Conservation (phyloP, 2,888 invertebrate species). For the Malachius bipustulatus region DNA sequence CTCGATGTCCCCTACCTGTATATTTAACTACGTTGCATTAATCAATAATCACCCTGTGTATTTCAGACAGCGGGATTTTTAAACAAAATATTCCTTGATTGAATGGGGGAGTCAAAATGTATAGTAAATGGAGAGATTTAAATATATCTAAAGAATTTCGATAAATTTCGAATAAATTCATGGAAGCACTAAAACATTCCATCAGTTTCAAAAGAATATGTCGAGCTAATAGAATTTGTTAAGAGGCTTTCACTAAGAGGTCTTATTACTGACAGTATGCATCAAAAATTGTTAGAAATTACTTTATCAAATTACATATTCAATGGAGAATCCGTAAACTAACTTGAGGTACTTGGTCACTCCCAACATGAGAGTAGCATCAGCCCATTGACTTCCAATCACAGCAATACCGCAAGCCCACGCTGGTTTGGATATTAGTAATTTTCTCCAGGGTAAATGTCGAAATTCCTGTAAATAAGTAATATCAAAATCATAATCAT, state of each 20-base stretch:
- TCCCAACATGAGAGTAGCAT: conserved; percentile 45
- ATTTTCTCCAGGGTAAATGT: conserved; percentile 41
- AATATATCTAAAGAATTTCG: too few relatives aligned
- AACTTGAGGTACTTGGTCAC: conserved; percentile 47
- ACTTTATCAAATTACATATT: conserved; percentile 35
- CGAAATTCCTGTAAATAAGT: conserved; percentile 38
- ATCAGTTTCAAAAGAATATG: too few relatives aligned
- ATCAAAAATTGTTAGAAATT: conserved; percentile 2
- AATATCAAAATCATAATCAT: not conserved
- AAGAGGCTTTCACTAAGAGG: not conserved
- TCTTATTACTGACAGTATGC: not conserved
- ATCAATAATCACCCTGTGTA: too few relatives aligned
- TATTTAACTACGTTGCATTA: too few relatives aligned
- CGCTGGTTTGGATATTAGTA: conserved; percentile 43
- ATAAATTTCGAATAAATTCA: too few relatives aligned
- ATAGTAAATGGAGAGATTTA: too few relatives aligned
- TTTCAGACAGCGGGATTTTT: too few relatives aligned
- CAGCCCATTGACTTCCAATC: conserved; percentile 48
- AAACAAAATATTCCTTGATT: too few relatives aligned
- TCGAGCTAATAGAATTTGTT: too few relatives aligned
- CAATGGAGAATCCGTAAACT: conserved; percentile 46
- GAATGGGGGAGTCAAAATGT: too few relatives aligned
- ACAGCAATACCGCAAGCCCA: conserved; percentile 48
- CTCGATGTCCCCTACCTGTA: too few relatives aligned
- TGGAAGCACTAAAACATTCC: too few relatives aligned